phyloP scores from a whole-genome alignment of 2,888 invertebrate genomes.

The Xanthorhoe designata region DNA sequence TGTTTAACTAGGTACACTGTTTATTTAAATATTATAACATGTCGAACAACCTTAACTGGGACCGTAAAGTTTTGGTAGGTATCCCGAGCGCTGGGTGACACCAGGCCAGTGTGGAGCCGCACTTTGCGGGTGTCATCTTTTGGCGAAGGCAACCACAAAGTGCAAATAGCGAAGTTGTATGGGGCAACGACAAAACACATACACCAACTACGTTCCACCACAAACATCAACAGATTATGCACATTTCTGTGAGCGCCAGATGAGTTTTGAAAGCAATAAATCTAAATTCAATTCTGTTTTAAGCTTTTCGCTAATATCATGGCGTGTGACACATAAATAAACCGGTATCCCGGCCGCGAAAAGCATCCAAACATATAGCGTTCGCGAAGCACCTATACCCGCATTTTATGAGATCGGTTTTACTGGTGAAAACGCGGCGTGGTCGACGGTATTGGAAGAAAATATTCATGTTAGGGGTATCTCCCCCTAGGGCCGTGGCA shows the following conservation, averaged over 20 bases:
- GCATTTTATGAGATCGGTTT: conserved; percentile 53
- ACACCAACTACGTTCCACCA: background rate
- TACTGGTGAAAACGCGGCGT: conserved; percentile 52
- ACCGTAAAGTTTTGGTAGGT: conserved; percentile 8
- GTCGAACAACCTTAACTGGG: background rate
- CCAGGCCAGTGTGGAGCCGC: background rate
- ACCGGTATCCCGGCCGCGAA: conserved; percentile 27
- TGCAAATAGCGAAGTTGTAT: background rate
- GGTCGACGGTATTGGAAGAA: conserved; percentile 50
- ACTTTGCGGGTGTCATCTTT: background rate
- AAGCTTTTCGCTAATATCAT: conserved; percentile 9
- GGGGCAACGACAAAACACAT: background rate
- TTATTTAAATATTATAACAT: background rate
- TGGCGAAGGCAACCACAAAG: background rate
- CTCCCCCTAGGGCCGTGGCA: conserved; percentile 48
- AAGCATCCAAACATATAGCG: conserved; percentile 35
- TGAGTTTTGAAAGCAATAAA: background rate
- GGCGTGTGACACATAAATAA: conserved; percentile 18
- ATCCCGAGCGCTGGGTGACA: background rate
- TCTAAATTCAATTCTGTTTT: conserved; percentile 10
- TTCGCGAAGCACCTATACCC: conserved; percentile 40
- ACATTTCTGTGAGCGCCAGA: background rate
- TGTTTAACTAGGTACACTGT: background rate
- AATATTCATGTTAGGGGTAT: conserved; percentile 45
- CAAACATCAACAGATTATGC: too few species aligned